phyloP scores from a whole-genome alignment of 2,797 vertebrate species.

The Falco rusticolus region DNA sequence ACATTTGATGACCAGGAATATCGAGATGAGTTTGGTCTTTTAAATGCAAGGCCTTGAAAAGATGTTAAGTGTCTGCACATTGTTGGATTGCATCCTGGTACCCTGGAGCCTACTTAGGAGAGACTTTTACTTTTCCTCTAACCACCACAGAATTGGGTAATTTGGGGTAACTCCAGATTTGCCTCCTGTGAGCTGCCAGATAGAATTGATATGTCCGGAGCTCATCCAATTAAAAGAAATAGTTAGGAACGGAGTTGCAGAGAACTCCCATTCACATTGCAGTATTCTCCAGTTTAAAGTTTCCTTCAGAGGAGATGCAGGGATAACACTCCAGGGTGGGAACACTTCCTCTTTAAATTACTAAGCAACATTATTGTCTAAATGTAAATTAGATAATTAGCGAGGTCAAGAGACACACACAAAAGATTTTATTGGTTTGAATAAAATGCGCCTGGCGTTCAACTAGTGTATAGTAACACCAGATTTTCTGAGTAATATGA shows the following conservation, averaged over 20 bases:
- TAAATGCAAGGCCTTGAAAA: not conserved
- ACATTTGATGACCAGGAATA: not conserved
- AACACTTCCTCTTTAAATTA: conserved; percentile 57
- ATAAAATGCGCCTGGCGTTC: conserved; percentile 54
- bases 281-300: conserved; percentile 37
- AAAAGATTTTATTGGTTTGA: conserved; percentile 66
- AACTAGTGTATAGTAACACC: not conserved
- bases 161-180: not conserved
- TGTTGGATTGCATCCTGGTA: not conserved
- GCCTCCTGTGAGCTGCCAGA: not conserved
- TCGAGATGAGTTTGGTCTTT: not conserved
- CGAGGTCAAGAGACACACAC: conserved; percentile 48
- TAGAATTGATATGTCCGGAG: conserved; percentile 21
- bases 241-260: not conserved
- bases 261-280: conserved; percentile 34
- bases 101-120: not conserved
- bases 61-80: not conserved
- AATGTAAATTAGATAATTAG: conserved; percentile 63
- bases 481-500: conserved; percentile 42
- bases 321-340: conserved; percentile 8
- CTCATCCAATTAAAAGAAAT: conserved; percentile 15
- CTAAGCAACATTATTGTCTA: conserved; percentile 47
- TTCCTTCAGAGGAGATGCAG: conserved; percentile 42
- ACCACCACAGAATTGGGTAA: not conserved
- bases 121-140: conserved; percentile 3